Percentiles rank a stretch among this genome's conserved stretches.
Conservation (phyloP, 2,113 vertebrate genomes). For the Nicator chloris region DNA sequence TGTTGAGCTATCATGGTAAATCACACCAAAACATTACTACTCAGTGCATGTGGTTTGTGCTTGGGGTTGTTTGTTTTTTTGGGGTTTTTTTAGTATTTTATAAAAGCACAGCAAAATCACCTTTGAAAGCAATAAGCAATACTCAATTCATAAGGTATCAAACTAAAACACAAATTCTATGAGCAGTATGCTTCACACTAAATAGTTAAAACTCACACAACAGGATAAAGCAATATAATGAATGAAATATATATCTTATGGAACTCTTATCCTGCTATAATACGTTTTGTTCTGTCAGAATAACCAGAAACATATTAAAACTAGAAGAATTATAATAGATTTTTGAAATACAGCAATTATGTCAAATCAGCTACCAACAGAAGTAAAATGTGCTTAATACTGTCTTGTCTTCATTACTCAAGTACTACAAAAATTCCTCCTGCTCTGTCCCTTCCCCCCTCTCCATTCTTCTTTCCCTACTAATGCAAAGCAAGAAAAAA, state of each 20-base stretch:
- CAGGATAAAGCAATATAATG: neutral
- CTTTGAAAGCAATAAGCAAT: neutral
- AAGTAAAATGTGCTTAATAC: neutral
- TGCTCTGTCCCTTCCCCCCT: neutral
- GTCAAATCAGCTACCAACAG: neutral
- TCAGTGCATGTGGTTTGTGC: neutral
- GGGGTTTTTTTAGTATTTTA: neutral
- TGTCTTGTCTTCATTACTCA: neutral
- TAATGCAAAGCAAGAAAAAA: constrained; percentile 45
- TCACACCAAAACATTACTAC: neutral
- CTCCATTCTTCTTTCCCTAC: neutral
- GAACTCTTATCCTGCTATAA: neutral
- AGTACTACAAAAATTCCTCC: neutral
- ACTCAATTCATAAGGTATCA: neutral
- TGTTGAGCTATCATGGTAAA: neutral
- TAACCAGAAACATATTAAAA: neutral
- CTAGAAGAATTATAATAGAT: neutral
- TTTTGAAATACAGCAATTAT: neutral
- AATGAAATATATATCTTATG: neutral
- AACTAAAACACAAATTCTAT: neutral
- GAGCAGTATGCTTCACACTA: neutral
- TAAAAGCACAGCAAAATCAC: neutral
- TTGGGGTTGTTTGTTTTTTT: neutral
- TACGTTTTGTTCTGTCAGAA: neutral
- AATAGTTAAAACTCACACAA: neutral